These are phyloP conservation scores for Congeria kusceri DNA, from an alignment of 2,888 invertebrate genomes.

Conservation along the genomic window DNA sequence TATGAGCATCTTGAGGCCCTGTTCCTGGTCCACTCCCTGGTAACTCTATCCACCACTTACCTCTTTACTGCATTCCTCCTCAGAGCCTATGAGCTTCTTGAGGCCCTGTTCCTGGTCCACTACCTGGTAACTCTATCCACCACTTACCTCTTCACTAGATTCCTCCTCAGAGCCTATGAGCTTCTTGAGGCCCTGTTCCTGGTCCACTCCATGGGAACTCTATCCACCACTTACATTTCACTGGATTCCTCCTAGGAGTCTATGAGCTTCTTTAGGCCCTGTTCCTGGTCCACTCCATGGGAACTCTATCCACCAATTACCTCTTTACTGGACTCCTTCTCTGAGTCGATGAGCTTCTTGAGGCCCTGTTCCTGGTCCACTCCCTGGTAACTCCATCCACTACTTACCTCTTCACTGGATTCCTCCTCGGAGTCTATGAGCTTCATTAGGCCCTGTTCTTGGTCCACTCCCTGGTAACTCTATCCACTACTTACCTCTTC, in stretches of 20 bases:
- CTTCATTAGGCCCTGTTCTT: conserved; percentile 94
- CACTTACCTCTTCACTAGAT: conserved; percentile 87
- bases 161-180: conserved; percentile 87
- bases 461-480: conserved; percentile 90
- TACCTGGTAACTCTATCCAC: no score
- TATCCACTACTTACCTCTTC: conserved; percentile 87
- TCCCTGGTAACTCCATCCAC: no score
- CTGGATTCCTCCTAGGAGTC: conserved; percentile 39
- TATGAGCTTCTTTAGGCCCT: conserved; percentile 28
- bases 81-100: conserved; percentile 90
- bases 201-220: conserved; percentile 92
- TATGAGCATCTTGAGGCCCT: no score
- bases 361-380: conserved; percentile 93
- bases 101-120: conserved; percentile 97
- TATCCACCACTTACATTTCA: conserved; percentile 76
- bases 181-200: conserved; percentile 94
- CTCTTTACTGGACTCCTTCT: conserved; percentile 60
- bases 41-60: no score
- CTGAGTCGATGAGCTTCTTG: conserved; percentile 90
- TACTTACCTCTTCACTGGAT: conserved; percentile 88
- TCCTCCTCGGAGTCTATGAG: conserved; percentile 87
- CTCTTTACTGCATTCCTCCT: conserved; percentile 87
- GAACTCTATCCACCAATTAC: no score
- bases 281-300: no score
- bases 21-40: no score